Evolutionary conservation across 2,113 vertebrate genomes (phyloP), one percentile per base, ranked within the genome.

Genomic region (Corapipo altera): DNA sequence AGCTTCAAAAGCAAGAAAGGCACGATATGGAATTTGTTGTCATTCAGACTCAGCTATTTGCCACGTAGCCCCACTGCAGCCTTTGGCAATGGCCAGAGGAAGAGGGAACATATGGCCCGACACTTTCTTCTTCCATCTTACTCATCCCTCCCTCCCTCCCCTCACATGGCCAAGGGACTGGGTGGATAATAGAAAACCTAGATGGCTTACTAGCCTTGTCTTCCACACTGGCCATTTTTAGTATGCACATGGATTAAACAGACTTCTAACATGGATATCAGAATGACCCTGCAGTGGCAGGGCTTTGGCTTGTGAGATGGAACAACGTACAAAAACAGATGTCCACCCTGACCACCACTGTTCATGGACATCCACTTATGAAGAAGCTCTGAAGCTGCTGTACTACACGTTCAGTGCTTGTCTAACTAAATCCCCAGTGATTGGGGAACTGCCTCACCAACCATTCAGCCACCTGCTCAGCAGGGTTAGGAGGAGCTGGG

Each of bases 401-500:
- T 26, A 33, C 27, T 74, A 43, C 76, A 61, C 0, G 1, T 26
- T 62, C 51, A 67, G 76, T 32, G 35, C 33, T 89, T 46, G 55
- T 59, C 43, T 59, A 48, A 70, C 65, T 65, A 59, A 92, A 86
- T 7, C 9, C 7, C 43, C 51, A 59, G 52, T 3, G 48, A 27
- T 37, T 71, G 48, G 51, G 65, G 69, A 81, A 89, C 8, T 64
- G 69, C 61, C 87, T 74, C 83, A 74, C 54, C 75, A 90, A 33
- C 49, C 4, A 8, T 52, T 66, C 76, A 72, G 83, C 75, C 91
- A 97, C 86, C 86, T 95, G 95, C 89, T 92, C 64, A 64, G 48
- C 35, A 8, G 65, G 35, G 27, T 4, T 64, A 80, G 76, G 61
- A 95, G 69, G 89, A 95, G 69, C 61, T 61, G 61, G 61, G 76